phyloP scores from a whole-genome alignment of 2,113 vertebrate genomes.

The Semnornis frantzii region DNA sequence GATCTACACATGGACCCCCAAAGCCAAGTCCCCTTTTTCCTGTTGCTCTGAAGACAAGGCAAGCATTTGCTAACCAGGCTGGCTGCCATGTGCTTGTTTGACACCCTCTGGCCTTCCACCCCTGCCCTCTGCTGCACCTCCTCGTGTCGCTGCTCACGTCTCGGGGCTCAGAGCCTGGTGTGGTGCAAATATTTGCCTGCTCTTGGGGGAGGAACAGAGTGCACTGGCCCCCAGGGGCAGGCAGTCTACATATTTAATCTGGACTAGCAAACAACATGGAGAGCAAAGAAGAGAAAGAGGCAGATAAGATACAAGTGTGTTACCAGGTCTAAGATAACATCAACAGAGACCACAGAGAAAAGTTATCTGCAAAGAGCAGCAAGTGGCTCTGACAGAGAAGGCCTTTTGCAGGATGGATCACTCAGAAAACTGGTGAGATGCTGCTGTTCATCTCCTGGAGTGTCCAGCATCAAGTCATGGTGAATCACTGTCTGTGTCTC shows the following conservation, averaged over 20 bases:
- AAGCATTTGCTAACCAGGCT: not conserved
- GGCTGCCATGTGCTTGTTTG: not conserved
- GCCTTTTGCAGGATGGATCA: not conserved
- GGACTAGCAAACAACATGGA: constrained; percentile 45
- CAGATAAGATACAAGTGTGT: constrained; percentile 69
- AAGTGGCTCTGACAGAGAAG: not conserved
- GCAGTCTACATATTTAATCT: constrained; percentile 32
- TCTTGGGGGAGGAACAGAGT: not conserved
- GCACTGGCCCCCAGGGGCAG: constrained; percentile 49
- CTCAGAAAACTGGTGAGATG: not conserved
- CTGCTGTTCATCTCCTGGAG: not conserved
- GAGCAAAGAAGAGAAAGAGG: constrained; percentile 53
- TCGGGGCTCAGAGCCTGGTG: not conserved
- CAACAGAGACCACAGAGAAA: constrained; percentile 22
- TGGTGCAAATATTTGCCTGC: constrained; percentile 64
- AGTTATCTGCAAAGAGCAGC: constrained; percentile 15
- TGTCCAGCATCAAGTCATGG: fast-evolving
- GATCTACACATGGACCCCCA: not conserved
- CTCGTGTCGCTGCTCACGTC: constrained; percentile 50
- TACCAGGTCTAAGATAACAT: constrained; percentile 46
- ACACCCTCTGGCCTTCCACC: constrained; percentile 29
- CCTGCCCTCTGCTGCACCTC: constrained; percentile 51
- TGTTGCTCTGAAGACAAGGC: not conserved
- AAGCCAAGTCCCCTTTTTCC: not conserved
- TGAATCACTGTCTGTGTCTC: not conserved